A percentile compares a stretch with the other conserved stretches of the same genome.
Conservation (phyloP, 2,888 invertebrate species). For the Agrochola macilenta region DNA sequence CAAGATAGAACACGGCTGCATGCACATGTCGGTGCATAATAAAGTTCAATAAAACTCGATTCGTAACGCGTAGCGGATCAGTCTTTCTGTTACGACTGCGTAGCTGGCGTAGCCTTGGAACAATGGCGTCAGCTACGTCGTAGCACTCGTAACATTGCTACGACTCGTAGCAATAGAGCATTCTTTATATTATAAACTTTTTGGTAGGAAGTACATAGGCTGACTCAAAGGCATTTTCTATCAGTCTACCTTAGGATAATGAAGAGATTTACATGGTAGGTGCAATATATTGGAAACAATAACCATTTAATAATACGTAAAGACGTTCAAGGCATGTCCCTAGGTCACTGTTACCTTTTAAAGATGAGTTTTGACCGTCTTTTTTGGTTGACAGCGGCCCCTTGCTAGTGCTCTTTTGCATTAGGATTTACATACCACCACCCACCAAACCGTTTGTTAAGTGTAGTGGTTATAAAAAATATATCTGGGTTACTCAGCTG, state of each 20-base stretch:
- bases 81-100: conserved; percentile 24
- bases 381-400: neutral
- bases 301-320: neutral
- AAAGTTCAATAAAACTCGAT: conserved; percentile 6
- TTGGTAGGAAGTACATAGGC: neutral
- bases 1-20: neutral
- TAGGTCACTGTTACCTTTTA: neutral
- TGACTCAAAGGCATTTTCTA: neutral
- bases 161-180: neutral
- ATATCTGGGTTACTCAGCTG: neutral
- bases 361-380: neutral
- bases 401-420: neutral
- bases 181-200: neutral
- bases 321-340: neutral
- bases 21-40: conserved; percentile 11
- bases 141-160: conserved; percentile 12
- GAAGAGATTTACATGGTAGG: neutral
- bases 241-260: neutral
- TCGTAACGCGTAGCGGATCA: conserved; percentile 23
- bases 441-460: neutral
- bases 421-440: neutral
- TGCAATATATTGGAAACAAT: neutral
- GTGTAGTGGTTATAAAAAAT: neutral
- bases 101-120: conserved; percentile 12
- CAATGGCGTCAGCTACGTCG: conserved; percentile 15